Evolutionary conservation across 2,888 invertebrate species (phyloP).

Genomic region (Stenotaenia linearis): DNA sequence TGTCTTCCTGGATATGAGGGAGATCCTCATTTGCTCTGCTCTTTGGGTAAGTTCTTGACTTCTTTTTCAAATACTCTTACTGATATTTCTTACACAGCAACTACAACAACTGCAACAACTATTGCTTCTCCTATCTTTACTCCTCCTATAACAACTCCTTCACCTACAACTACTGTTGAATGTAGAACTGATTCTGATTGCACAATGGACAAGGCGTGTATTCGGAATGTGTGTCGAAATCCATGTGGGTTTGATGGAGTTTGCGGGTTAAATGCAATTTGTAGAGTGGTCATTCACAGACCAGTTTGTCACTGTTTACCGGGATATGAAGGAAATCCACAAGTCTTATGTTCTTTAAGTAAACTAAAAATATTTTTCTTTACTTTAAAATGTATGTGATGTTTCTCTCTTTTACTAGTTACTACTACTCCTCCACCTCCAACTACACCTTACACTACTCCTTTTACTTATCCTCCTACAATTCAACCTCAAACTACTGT

Average conservation of each 20-base stretch:
- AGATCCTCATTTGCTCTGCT: conserved; percentile 39
- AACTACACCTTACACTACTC: not conserved
- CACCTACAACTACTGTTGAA: conserved; percentile 44
- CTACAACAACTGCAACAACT: not conserved
- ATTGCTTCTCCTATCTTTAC: not conserved
- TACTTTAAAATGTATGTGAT: conserved; percentile 32
- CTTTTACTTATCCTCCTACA: not conserved
- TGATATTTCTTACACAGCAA: not conserved
- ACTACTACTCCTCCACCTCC: not conserved
- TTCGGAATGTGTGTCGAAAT: conserved; percentile 63
- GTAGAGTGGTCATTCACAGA: conserved; percentile 67
- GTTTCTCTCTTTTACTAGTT: not conserved
- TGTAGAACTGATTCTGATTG: conserved; percentile 41
- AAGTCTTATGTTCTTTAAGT: conserved; percentile 58
- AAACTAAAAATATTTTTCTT: not conserved
- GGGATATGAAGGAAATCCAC: conserved; percentile 71
- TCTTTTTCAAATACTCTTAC: not conserved
- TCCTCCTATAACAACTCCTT: not conserved
- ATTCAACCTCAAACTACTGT: not conserved
- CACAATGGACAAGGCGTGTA: conserved; percentile 40
- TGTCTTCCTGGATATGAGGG: conserved; percentile 40
- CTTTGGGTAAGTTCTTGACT: conserved; percentile 34
- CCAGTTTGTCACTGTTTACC: conserved; percentile 63
- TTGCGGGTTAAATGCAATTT: conserved; percentile 65
- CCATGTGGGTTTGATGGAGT: conserved; percentile 58